These are phyloP conservation scores for Propithecus coquereli DNA, from an alignment of 2,113 vertebrate genomes.

Conservation along the genomic window DNA sequence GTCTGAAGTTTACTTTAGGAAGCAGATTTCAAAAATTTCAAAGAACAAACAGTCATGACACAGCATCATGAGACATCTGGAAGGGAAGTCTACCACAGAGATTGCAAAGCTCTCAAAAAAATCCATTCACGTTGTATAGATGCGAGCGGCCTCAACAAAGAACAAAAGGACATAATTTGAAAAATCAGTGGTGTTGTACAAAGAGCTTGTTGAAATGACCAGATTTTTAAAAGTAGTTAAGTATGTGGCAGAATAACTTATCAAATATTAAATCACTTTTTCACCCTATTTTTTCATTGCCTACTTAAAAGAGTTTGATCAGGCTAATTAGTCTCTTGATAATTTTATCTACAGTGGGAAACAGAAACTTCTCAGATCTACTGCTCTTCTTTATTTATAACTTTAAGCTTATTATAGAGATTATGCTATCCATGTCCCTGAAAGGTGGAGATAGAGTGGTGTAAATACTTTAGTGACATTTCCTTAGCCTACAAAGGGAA, in stretches of 20 bases:
- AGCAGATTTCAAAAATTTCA: slow-evolving; percentile 48
- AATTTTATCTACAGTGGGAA: background rate
- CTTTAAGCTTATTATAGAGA: background rate
- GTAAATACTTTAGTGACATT: background rate
- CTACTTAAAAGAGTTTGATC: background rate
- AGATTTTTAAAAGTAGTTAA: background rate
- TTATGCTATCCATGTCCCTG: background rate
- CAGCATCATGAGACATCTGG: slow-evolving; percentile 47
- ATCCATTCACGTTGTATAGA: background rate
- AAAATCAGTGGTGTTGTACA: background rate
- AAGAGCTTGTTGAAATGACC: background rate
- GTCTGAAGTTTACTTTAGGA: slow-evolving; percentile 8
- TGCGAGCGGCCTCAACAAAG: background rate
- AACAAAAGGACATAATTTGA: background rate
- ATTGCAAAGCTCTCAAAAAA: background rate
- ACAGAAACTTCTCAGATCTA: background rate
- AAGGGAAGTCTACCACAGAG: slow-evolving; percentile 43
- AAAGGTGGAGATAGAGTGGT: background rate
- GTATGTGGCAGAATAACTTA: background rate
- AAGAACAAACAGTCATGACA: slow-evolving; percentile 1
- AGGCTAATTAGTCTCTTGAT: background rate
- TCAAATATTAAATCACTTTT: background rate
- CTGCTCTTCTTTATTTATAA: background rate
- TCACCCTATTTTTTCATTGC: background rate
- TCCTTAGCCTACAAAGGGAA: background rate